Evolutionary conservation across 1,140 invertebrate species (phyloP), one percentile per base, ranked within the genome.

Genomic region (Platyura marginata): DNA sequence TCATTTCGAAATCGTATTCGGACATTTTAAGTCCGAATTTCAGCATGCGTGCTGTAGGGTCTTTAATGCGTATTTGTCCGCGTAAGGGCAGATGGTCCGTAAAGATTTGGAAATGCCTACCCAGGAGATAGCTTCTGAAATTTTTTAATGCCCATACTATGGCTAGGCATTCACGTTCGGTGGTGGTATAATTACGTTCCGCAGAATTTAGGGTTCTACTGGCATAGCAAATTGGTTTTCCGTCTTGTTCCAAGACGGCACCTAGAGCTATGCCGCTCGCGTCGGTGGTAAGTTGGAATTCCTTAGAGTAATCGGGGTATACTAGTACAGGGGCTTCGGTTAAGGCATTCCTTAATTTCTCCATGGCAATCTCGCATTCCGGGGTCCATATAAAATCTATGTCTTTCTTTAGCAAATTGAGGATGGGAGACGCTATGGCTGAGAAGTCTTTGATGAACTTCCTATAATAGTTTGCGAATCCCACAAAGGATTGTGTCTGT

Each of bases 391-490:
- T 11, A 47, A 25, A 41, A 8, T 21, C 16, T 41, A 38, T n/a
- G 6, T 15, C 39, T 41, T 37, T 16, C 33, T 41, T 19, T 39
- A 41, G 42, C 39, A 35, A 40, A 21, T 42, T 15, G 0, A 45
- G 52, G 8, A 65, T 41, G 1, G 57, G 59, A 43, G 51, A 45
- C 0, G 60, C 41, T 10, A 52, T 53, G 36, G 51, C 44, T 0
- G 54, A 43, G 42, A 58, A 63, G 23, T 56, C 34, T 20, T 42
- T 20, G 3, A 65, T 52, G 44, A 64, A 64, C 44, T 45, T 43
- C n/a, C 59, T 15, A 44, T 63, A 64, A 44, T 59, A 61, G 0
- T 55, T 50, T 6, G 47, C 33, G 6, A 62, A 32, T 13, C 59
- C 62, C 13, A 64, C 37, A 43, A 48, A 48, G 1, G 18, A 15